Conservation (phyloP, 1,140 invertebrate genomes). For the Calliopsis andreniformis region DNA sequence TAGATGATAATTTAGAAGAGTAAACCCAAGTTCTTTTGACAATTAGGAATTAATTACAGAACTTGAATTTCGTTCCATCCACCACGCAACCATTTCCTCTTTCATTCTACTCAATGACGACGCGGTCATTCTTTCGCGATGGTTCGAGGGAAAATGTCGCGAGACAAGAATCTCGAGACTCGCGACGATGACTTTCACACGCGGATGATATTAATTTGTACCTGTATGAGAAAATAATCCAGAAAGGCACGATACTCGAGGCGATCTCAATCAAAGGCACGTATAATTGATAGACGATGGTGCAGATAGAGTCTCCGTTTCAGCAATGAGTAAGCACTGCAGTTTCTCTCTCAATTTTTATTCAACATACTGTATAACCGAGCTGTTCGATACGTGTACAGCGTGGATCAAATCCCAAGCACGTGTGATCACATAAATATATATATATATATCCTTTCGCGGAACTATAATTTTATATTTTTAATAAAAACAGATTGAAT, state of each 20-base stretch:
- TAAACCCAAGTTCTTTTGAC: no score
- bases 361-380: constrained; percentile 53
- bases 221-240: constrained; percentile 54
- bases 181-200: constrained; percentile 6
- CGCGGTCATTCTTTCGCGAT: not conserved
- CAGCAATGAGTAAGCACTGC: constrained; percentile 54
- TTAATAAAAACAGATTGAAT: no score
- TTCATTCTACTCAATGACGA: constrained; percentile 38
- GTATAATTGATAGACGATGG: constrained; percentile 39
- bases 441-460: no score
- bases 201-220: constrained; percentile 46
- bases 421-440: constrained; percentile 29
- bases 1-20: no score
- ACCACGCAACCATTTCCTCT: constrained; percentile 16
- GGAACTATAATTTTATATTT: not conserved
- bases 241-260: constrained; percentile 57
- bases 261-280: constrained; percentile 58
- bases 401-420: constrained; percentile 58
- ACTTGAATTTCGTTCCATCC: constrained; percentile 4
- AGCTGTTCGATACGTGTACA: constrained; percentile 44
- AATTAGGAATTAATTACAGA: no score
- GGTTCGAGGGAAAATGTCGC: constrained; percentile 7
- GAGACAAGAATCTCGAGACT: no score
- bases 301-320: constrained; percentile 17
- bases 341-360: constrained; percentile 58